phyloP scores from a whole-genome alignment of 2,888 invertebrate genomes.

The Apantesis nais region DNA sequence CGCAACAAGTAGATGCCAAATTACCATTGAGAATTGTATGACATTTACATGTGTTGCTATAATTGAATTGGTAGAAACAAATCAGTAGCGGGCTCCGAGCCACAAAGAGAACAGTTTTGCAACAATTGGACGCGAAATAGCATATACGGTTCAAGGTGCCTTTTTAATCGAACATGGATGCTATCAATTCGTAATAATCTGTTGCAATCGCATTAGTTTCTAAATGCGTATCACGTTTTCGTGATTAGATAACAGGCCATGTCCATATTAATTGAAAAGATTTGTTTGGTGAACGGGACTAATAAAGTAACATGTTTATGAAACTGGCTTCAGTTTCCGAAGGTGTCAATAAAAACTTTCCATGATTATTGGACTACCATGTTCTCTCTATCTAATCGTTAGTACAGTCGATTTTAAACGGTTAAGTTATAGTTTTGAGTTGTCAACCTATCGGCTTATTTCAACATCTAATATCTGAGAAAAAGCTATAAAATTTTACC shows the following conservation, averaged over 20 bases:
- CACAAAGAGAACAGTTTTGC: slow-evolving; percentile 57
- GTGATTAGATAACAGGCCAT: slow-evolving; percentile 54
- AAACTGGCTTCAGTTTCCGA: neutral
- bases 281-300: slow-evolving; percentile 18
- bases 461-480: neutral
- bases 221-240: slow-evolving; percentile 56
- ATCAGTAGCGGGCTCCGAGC: slow-evolving; percentile 57
- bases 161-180: slow-evolving; percentile 53
- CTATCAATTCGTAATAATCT: slow-evolving; percentile 61
- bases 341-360: slow-evolving; percentile 1
- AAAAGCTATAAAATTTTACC: neutral
- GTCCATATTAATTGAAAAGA: slow-evolving; percentile 54
- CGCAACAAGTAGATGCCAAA: slow-evolving; percentile 30
- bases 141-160: slow-evolving; percentile 72
- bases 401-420: neutral
- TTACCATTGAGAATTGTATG: slow-evolving; percentile 62
- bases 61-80: slow-evolving; percentile 73
- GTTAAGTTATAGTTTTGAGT: neutral
- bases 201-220: slow-evolving; percentile 57
- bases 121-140: slow-evolving; percentile 59
- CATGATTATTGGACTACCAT: neutral
- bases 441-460: neutral
- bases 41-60: slow-evolving; percentile 78
- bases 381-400: neutral
- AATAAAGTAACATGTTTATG: slow-evolving; percentile 14